Evolutionary conservation across 2,888 invertebrate species (phyloP), one percentile per base, ranked within the genome.

Genomic region (Monopis laevigella): DNA sequence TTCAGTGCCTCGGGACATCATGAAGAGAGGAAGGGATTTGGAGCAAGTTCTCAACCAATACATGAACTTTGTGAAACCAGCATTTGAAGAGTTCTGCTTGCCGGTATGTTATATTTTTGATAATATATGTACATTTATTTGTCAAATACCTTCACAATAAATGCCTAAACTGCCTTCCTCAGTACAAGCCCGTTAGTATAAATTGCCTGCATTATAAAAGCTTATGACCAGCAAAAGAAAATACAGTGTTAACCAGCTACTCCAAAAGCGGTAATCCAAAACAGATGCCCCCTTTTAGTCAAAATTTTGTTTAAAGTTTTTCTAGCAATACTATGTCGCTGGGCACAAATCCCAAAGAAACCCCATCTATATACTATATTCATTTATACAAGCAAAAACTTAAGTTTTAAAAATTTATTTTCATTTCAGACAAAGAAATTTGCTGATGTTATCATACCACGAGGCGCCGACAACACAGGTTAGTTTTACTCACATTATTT

Each of bases 41-140:
- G 96, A 98, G 58, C 92, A 94, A 54, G 96, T 98, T 7, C 84
- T 99, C 19, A 91, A 92, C 59, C 98, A 98, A 65, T 99, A 99
- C 71, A 97, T 96, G 88, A 93, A 92, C 58, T 96, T 92, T 65
- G 98, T 99, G 2, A 99, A 99, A 70, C 98, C 98, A n/a, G 98
- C 98, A 2, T 99, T 99, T 70, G 99, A 99, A 66, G 98, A 98
- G 73, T 98, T 98, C 78, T 98, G 98, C 65, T 85, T 96, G 52
- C 98, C 98, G 47, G 95, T 95, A 78, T 86, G 87, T 84, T 13
- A 13, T 38, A 30, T 5, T 41, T 35, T 35, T 24, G 10, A 24
- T 17, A 42, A 18, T 12, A 21, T 29, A 40, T 28, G 14, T 12
- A 29, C 12, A 29, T 10, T 10, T 10, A 8, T 29, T 10, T 10